Evolutionary conservation across 2,797 vertebrate species (phyloP).

Genomic region (Pangasius mekongensis): DNA sequence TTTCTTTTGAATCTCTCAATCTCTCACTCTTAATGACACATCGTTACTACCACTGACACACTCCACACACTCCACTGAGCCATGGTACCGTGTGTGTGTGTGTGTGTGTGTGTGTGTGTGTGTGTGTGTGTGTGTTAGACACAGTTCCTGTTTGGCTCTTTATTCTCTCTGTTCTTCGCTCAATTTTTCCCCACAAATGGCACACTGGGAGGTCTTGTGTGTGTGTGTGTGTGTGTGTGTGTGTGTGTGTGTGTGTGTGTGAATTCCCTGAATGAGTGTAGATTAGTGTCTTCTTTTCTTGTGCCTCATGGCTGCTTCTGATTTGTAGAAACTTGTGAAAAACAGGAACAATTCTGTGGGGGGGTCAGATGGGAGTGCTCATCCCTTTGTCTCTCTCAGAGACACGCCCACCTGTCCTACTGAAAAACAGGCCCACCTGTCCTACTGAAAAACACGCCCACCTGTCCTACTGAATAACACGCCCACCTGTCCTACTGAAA

Average conservation of each 20-base stretch:
- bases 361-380: too few relatives aligned
- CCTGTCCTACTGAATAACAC: too few relatives aligned
- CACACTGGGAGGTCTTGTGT: not conserved
- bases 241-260: not conserved
- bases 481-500: too few relatives aligned
- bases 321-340: too few relatives aligned
- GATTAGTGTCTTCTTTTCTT: not conserved
- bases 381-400: too few relatives aligned
- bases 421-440: too few relatives aligned
- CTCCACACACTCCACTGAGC: conserved; percentile 10
- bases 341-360: not conserved
- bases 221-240: conserved; percentile 19
- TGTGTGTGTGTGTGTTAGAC: not conserved
- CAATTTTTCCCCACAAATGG: too few relatives aligned
- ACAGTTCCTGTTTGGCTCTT: too few relatives aligned
- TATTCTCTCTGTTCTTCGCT: too few relatives aligned
- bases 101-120: conserved; percentile 22
- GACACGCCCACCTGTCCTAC: not conserved
- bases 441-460: too few relatives aligned
- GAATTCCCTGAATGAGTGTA: too few relatives aligned
- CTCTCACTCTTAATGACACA: conserved; percentile 31
- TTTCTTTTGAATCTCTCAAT: conserved; percentile 38
- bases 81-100: not conserved
- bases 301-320: not conserved
- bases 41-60: conserved; percentile 13